Base-by-base conservation (phyloP, 2,888 invertebrate genomes). In the Pammene aurita region DNA sequence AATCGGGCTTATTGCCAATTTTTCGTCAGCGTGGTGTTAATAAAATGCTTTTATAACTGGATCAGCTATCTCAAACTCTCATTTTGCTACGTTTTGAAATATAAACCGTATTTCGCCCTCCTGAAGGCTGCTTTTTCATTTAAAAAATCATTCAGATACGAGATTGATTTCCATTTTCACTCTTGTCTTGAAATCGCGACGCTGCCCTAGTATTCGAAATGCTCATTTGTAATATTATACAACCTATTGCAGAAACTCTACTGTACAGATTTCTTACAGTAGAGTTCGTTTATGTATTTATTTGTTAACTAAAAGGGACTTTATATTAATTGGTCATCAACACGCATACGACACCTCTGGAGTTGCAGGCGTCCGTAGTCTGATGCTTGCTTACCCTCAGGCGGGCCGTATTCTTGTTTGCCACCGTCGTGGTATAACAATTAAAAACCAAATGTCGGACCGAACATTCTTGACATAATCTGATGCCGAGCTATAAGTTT, bases 1-100 rank as follows among this genome's bases (percentile, higher is more conserved):
- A 76, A 78, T 81, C 84, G 85, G 90, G 90, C 84, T 64, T 74
- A 64, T 72, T 82, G 90, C 91, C 91, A 90, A 89, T 83, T 86
- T 88, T 89, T 89, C 84, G 78, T 76, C 75, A 71, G 81, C 71
- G 34, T n/a, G 81, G 81, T 89, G 88, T 87, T 87, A 89, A 90
- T 88, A 87, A 86, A 83, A 83, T 80, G 80, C 78, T 79, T 80
- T 81, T 81, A 78, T 79, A 80, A 82, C 78, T 82, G 78, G 76
- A 80, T 76, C 55, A 54, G 34, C n/a, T 34, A 7, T 1, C 54
- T 34, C 54, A 34, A 34, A 7, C n/a, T 34, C 34, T 26, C 26
- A 26, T 52, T 18, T 13, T 46, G 6, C 52, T 26, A 38, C 13
- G 38, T 14, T 46, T 50, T 50, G 5, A 10, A 41, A 18, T 50